These are phyloP conservation scores for Cryptotis parvus DNA, from an alignment of 2,113 vertebrate genomes.

Conservation along the genomic window DNA sequence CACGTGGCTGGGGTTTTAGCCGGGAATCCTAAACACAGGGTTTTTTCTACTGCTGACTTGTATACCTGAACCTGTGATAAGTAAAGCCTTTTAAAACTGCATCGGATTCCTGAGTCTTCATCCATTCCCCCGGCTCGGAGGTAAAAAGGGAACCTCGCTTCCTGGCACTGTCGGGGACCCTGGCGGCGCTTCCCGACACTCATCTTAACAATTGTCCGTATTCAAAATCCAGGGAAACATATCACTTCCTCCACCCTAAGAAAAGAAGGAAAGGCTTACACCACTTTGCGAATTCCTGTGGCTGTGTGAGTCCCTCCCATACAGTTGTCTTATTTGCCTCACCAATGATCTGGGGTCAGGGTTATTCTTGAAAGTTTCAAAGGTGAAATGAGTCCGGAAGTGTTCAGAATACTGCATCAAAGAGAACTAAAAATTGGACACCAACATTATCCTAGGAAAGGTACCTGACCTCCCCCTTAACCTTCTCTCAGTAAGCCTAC, in stretches of 20 bases:
- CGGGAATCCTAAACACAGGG: no score
- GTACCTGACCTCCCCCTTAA: not conserved
- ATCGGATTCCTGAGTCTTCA: no score
- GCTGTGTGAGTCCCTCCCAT: constrained; percentile 59
- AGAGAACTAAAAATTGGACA: constrained; percentile 75
- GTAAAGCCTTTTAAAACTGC: no score
- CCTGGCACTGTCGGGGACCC: no score
- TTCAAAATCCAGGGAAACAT: not conserved
- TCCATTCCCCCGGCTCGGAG: no score
- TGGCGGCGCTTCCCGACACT: no score
- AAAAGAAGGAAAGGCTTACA: constrained; percentile 67
- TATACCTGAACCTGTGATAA: no score
- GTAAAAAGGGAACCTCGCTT: no score
- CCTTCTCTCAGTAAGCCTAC: not conserved
- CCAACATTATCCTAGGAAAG: constrained; percentile 3
- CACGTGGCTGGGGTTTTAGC: no score
- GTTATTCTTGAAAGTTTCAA: constrained; percentile 17
- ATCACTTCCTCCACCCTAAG: not conserved
- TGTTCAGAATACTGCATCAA: constrained; percentile 78
- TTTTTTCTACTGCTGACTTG: no score
- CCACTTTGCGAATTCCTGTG: constrained; percentile 72
- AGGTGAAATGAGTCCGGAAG: constrained; percentile 69
- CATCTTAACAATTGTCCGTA: not conserved
- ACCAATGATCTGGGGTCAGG: not conserved
- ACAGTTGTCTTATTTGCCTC: accelerated